A percentile compares a stretch with the other conserved stretches of the same genome.
Conservation (phyloP, 92 coral and sea anemone genomes). For the Ricordea florida region DNA sequence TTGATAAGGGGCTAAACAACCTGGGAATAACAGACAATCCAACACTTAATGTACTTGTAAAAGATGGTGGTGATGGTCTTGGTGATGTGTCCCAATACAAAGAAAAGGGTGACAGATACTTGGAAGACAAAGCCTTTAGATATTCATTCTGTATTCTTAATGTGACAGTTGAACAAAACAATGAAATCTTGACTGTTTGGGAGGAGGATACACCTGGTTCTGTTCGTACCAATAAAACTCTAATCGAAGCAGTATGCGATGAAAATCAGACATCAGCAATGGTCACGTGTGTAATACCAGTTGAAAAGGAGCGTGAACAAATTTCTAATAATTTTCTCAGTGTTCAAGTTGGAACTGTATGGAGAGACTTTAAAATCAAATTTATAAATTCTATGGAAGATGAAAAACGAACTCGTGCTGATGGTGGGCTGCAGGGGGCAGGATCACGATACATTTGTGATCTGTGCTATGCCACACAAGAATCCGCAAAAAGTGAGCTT, state of each 20-base stretch:
- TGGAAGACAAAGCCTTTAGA: slow-evolving; percentile 2
- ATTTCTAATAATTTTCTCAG: background rate
- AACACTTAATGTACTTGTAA: slow-evolving; percentile 3
- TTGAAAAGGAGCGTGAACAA: slow-evolving; percentile 3
- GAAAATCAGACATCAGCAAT: slow-evolving; percentile 28
- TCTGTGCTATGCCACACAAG: slow-evolving; percentile 50
- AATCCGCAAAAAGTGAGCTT: slow-evolving; percentile 23
- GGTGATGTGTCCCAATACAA: slow-evolving; percentile 4
- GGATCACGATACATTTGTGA: slow-evolving; percentile 27
- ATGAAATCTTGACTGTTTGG: background rate
- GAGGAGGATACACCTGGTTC: slow-evolving; percentile 18
- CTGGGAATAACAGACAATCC: background rate
- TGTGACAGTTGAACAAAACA: background rate
- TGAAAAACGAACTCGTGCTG: slow-evolving; percentile 24
- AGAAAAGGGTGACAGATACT: background rate
- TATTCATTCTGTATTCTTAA: slow-evolving; percentile 7
- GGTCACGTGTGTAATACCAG: slow-evolving; percentile 20
- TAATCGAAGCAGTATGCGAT: slow-evolving; percentile 14
- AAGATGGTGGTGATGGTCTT: slow-evolving; percentile 32
- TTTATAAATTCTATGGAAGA: slow-evolving; percentile 1
- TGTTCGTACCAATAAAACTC: slow-evolving; percentile 1
- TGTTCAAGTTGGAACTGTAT: background rate
- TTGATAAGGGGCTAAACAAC: background rate
- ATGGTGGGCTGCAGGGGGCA: slow-evolving; percentile 45
- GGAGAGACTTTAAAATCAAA: background rate